phyloP scores from a whole-genome alignment of 2,797 vertebrate species.

The Danio jaintianensis region DNA sequence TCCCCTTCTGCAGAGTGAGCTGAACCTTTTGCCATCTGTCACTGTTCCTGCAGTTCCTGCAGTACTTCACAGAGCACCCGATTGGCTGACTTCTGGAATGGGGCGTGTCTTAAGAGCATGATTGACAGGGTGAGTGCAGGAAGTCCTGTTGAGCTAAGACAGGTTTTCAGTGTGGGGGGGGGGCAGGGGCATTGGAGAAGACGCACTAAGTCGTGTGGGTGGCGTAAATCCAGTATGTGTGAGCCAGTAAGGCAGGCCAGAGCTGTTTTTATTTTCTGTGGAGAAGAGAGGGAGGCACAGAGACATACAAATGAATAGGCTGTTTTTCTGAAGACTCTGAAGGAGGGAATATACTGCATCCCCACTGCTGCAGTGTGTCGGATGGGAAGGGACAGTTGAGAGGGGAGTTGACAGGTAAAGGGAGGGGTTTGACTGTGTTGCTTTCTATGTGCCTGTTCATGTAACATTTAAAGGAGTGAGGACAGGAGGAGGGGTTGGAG shows the following conservation, averaged over 20 bases:
- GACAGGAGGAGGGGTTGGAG: slow-evolving; percentile 43
- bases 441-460: slow-evolving; percentile 50
- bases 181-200: slow-evolving; percentile 36
- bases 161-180: slow-evolving; percentile 50
- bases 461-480: slow-evolving; percentile 46
- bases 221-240: slow-evolving; percentile 72
- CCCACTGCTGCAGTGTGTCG: slow-evolving; percentile 62
- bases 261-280: slow-evolving; percentile 66
- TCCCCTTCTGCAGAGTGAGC: slow-evolving; percentile 15
- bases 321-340: slow-evolving; percentile 40
- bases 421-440: slow-evolving; percentile 61
- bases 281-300: slow-evolving; percentile 30
- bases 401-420: slow-evolving; percentile 63
- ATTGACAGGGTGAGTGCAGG: slow-evolving; percentile 61
- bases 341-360: slow-evolving; percentile 43
- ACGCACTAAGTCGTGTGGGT: slow-evolving; percentile 62
- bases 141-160: slow-evolving; percentile 50
- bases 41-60: slow-evolving; percentile 52
- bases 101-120: slow-evolving; percentile 43
- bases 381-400: slow-evolving; percentile 56
- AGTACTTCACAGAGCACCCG: slow-evolving; percentile 48
- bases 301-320: slow-evolving; percentile 42
- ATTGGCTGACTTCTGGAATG: slow-evolving; percentile 57
- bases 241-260: slow-evolving; percentile 68
- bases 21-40: slow-evolving; percentile 62